These are phyloP conservation scores for Aethes cnicana DNA, from an alignment of 2,888 invertebrate genomes.

Conservation along the genomic window DNA sequence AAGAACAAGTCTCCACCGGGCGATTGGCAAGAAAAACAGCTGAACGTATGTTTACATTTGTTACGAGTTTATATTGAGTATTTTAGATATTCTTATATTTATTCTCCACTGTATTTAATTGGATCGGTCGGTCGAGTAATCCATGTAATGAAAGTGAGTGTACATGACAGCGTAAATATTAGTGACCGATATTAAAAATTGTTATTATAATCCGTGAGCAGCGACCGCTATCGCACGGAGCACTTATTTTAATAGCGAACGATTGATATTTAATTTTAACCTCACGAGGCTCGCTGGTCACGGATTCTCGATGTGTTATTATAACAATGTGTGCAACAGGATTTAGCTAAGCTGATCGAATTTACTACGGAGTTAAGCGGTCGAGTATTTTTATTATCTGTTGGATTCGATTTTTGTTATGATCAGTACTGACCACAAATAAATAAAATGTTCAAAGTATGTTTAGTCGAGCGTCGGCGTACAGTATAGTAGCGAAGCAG, in stretches of 20 bases:
- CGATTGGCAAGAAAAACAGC: slow-evolving; percentile 64
- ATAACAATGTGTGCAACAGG: slow-evolving; percentile 55
- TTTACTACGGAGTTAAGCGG: slow-evolving; percentile 81
- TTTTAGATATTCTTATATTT: slow-evolving; percentile 88
- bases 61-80: slow-evolving; percentile 84
- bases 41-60: slow-evolving; percentile 81
- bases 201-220: slow-evolving; percentile 53
- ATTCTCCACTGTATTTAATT: slow-evolving; percentile 81
- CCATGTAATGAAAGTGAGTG: slow-evolving; percentile 44
- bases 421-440: slow-evolving; percentile 67
- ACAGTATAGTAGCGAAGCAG: slow-evolving; percentile 66
- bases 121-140: slow-evolving; percentile 54
- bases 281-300: slow-evolving; percentile 52
- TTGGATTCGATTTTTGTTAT: slow-evolving; percentile 65
- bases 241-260: slow-evolving; percentile 44
- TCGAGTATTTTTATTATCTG: slow-evolving; percentile 69
- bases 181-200: slow-evolving; percentile 69
- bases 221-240: slow-evolving; percentile 45
- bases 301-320: slow-evolving; percentile 46
- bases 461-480: slow-evolving; percentile 62
- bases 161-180: slow-evolving; percentile 42
- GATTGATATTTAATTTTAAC: slow-evolving; percentile 35
- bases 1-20: slow-evolving; percentile 60
- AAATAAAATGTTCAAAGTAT: slow-evolving; percentile 67
- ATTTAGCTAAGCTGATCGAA: slow-evolving; percentile 78